Percentiles rank a stretch among this genome's conserved stretches.
Evolutionary conservation across 2,888 invertebrate genomes (phyloP).

Genomic region (Eupithecia subfuscata): DNA sequence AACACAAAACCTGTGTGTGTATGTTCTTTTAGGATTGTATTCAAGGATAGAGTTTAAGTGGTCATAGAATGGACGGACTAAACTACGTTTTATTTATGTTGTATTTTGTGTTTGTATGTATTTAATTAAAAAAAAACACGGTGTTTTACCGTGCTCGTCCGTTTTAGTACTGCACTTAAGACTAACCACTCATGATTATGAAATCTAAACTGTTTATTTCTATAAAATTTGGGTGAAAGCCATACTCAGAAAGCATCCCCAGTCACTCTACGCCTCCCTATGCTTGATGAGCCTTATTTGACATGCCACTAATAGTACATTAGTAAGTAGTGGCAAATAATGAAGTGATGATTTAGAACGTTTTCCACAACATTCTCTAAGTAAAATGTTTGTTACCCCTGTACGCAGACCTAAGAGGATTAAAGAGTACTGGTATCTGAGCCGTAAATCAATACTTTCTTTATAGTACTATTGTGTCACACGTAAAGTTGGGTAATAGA

Average conservation of each 20-base stretch:
- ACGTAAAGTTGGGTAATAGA: conserved; percentile 18
- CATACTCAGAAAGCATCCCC: background rate
- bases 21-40: background rate
- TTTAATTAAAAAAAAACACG: no score
- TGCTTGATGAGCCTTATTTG: background rate
- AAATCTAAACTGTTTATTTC: background rate
- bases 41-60: no score
- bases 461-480: conserved; percentile 52
- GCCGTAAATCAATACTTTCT: conserved; percentile 72
- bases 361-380: background rate
- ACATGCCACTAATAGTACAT: no score
- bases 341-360: background rate
- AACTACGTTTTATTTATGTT: no score
- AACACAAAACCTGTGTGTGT: background rate
- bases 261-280: background rate
- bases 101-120: no score
- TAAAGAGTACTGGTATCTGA: conserved; percentile 50
- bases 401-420: conserved; percentile 68
- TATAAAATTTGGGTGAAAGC: background rate
- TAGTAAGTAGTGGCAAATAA: background rate
- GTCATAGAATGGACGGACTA: no score
- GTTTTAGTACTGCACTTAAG: no score
- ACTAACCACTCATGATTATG: no score
- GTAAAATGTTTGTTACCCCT: conserved; percentile 61
- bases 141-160: no score